Evolutionary conservation across 2,888 invertebrate genomes (phyloP), one percentile per base, ranked within the genome.

Genomic region (Rhagium mordax): DNA sequence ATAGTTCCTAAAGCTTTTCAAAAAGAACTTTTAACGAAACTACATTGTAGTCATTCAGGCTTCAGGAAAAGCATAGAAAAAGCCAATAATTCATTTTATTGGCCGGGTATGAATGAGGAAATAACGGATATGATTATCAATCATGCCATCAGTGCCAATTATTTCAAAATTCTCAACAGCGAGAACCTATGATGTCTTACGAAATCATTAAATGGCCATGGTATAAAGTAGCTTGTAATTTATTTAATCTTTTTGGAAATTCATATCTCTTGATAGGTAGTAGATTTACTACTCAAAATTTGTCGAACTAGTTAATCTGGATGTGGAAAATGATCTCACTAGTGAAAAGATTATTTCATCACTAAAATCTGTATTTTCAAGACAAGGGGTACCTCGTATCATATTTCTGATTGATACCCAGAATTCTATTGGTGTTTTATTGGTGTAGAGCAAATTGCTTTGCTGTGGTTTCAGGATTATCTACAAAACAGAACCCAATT

Each of bases 341-440:
- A 53, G 49, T 47, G 10, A 53, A 13, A 65, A 68, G 10, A 49
- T 70, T 13, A 66, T 74, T 29, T 15, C 24, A 53, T 21, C 13
- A 29, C 10, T 71, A 4, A 74, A 74, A 67, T 27, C 21, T n/a
- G 48, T 51, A 16, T 74, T 69, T 66, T 55, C 78, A 16, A 18
- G 71, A 51, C 72, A 78, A 57, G 80, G 78, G 33, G 80, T 80
- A 20, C 78, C 79, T 24, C 62, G 60, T 59, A 60, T 75, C 48
- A 59, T 80, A 64, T 70, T 55, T 64, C 77, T 13, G 79, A 79
- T 53, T 53, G 68, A 7, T 48, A 51, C 27, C 53, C 60, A 24
- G 48, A 49, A 47, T 69, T 24, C 6, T n/a, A n/a, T n/a, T n/a
- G n/a, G n/a, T n/a, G n/a, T n/a, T n/a, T n/a, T n/a, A n/a, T n/a